Evolutionary conservation across 2,888 invertebrate genomes (phyloP).

Genomic region (Hypercompe scribonia): DNA sequence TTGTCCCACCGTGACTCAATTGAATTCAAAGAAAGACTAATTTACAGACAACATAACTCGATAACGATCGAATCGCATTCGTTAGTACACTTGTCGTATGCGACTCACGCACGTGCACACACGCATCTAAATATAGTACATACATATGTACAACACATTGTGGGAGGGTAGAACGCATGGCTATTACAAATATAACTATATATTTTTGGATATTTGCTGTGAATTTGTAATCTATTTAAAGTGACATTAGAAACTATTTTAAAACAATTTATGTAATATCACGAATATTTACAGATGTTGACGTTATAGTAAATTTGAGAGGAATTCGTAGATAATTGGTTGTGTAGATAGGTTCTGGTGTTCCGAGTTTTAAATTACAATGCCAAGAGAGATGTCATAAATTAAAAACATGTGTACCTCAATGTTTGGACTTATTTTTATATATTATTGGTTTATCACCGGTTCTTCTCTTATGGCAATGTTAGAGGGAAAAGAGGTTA

Average conservation of each 20-base stretch:
- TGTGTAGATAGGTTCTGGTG: too few species aligned
- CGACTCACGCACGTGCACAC: slow-evolving; percentile 33
- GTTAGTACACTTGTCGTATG: slow-evolving; percentile 4
- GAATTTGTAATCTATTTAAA: not conserved
- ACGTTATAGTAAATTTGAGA: not conserved
- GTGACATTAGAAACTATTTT: not conserved
- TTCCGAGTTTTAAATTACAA: too few species aligned
- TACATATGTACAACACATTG: slow-evolving; percentile 35
- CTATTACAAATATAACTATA: not conserved
- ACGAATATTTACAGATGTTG: not conserved
- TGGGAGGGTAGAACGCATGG: slow-evolving; percentile 27
- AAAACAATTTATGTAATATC: not conserved
- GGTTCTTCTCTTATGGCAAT: too few species aligned
- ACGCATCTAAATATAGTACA: slow-evolving; percentile 49
- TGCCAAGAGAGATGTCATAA: too few species aligned
- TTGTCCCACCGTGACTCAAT: not conserved
- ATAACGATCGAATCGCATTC: not conserved
- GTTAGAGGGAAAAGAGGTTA: too few species aligned
- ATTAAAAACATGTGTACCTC: too few species aligned
- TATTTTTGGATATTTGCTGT: not conserved
- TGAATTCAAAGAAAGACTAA: slow-evolving; percentile 6
- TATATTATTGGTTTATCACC: too few species aligned
- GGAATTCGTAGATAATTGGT: not conserved
- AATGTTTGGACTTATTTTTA: too few species aligned
- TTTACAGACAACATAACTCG: not conserved